Percentiles rank a stretch among this genome's conserved stretches.
Conservation (phyloP, 1,140 invertebrate species). For the Episyrphus balteatus region DNA sequence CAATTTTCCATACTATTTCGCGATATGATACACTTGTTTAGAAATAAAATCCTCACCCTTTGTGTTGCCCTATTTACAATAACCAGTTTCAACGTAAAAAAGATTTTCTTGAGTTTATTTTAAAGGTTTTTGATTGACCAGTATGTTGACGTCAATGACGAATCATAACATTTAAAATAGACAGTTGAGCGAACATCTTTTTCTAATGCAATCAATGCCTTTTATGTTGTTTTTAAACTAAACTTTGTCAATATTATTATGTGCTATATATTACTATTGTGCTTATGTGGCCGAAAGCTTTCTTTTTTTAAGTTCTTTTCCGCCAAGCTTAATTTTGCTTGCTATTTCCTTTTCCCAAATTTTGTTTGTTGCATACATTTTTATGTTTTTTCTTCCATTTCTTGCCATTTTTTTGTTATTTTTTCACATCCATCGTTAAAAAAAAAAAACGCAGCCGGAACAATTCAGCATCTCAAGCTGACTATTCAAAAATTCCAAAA, state of each 20-base stretch:
- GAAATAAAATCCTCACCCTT: too few species aligned
- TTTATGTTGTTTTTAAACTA: too few species aligned
- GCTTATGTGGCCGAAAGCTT: background rate
- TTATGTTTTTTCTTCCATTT: conserved; percentile 6
- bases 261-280: too few species aligned
- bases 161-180: too few species aligned
- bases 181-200: too few species aligned
- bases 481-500: conserved; percentile 39
- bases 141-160: too few species aligned
- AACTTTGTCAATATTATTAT: too few species aligned
- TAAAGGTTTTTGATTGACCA: too few species aligned
- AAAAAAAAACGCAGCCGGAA: conserved; percentile 35
- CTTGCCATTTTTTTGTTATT: conserved; percentile 2
- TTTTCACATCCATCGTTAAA: conserved; percentile 3
- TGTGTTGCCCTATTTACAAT: background rate
- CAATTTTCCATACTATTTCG: background rate
- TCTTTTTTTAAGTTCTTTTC: background rate
- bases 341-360: background rate
- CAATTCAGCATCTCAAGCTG: conserved; percentile 44
- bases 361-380: conserved; percentile 18
- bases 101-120: too few species aligned
- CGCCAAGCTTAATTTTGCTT: too few species aligned
- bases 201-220: too few species aligned
- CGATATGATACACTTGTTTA: conserved; percentile 1
- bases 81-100: too few species aligned